phyloP scores from a whole-genome alignment of 2,797 vertebrate species.

The Argentina silus region DNA sequence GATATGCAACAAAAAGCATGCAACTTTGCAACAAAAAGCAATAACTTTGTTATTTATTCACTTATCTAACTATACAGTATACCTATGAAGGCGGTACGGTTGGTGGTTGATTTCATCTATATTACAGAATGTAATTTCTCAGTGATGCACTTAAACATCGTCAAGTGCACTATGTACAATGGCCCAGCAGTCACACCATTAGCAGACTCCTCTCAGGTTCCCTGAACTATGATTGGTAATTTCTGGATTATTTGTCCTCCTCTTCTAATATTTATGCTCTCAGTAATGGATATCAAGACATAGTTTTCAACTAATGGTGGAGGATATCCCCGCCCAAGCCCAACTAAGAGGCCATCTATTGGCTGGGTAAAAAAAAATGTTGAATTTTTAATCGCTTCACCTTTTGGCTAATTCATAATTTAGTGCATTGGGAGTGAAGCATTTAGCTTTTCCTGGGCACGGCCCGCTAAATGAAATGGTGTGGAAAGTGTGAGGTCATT shows the following conservation, averaged over 20 bases:
- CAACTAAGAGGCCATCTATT: constrained; percentile 50
- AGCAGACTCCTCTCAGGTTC: constrained; percentile 38
- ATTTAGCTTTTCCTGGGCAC: constrained; percentile 70
- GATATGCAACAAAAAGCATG: not conserved
- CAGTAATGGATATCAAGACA: constrained; percentile 67
- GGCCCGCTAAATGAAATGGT: constrained; percentile 76
- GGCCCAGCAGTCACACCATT: constrained; percentile 33
- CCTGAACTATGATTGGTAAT: constrained; percentile 70
- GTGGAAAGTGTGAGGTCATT: constrained; percentile 80
- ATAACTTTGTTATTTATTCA: constrained; percentile 22
- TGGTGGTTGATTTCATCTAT: constrained; percentile 33
- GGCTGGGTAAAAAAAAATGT: constrained; percentile 55
- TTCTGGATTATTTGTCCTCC: constrained; percentile 68
- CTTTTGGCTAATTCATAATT: constrained; percentile 81
- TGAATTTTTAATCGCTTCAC: constrained; percentile 78
- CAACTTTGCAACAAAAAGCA: too few species aligned
- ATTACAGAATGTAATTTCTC: constrained; percentile 48
- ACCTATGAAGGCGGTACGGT: constrained; percentile 23
- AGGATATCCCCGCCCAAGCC: constrained; percentile 48
- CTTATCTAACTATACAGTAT: constrained; percentile 11
- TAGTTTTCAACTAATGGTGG: constrained; percentile 58
- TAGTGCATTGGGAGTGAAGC: constrained; percentile 71
- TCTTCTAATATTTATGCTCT: constrained; percentile 76
- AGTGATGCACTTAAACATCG: constrained; percentile 23
- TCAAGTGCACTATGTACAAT: constrained; percentile 20